Percentiles rank a stretch among this genome's conserved stretches.
phyloP scores from a whole-genome alignment of 1,140 invertebrate species.

The Stratiolaelaps scimitus region DNA sequence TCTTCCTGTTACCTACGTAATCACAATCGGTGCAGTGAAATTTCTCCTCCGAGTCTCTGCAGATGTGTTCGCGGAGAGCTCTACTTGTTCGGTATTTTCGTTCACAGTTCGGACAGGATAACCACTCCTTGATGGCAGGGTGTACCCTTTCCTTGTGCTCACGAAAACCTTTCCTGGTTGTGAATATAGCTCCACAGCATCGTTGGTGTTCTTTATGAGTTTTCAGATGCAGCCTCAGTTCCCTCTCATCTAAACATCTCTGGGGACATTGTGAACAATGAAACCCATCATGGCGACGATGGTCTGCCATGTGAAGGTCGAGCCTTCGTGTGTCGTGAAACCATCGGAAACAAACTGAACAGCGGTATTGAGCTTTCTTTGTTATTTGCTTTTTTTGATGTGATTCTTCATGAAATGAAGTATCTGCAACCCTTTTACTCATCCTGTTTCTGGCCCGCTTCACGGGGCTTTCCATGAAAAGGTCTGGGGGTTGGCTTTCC shows the following conservation, averaged over 20 bases:
- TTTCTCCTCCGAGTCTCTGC: not conserved
- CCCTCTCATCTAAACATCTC: not conserved
- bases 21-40: not conserved
- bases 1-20: slow-evolving; percentile 1
- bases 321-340: not conserved
- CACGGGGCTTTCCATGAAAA: not conserved
- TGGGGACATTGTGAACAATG: not conserved
- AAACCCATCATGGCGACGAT: not conserved
- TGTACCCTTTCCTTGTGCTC: slow-evolving; percentile 16
- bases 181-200: slow-evolving; percentile 8
- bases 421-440: not conserved
- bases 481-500: slow-evolving; percentile 3
- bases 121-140: slow-evolving; percentile 6
- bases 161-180: not conserved
- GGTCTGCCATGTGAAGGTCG: not conserved
- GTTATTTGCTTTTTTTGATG: too few relatives aligned
- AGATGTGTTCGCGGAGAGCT: slow-evolving; percentile 11
- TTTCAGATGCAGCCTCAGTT: slow-evolving; percentile 4
- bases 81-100: not conserved
- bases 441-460: not conserved
- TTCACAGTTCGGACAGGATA: not conserved
- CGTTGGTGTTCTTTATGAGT: slow-evolving; percentile 1
- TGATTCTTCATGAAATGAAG: not conserved
- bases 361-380: not conserved
- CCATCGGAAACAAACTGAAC: slow-evolving; percentile 11